These are phyloP conservation scores for Ophonus ardosiacus DNA, from an alignment of 2,888 invertebrate species.

Conservation along the genomic window DNA sequence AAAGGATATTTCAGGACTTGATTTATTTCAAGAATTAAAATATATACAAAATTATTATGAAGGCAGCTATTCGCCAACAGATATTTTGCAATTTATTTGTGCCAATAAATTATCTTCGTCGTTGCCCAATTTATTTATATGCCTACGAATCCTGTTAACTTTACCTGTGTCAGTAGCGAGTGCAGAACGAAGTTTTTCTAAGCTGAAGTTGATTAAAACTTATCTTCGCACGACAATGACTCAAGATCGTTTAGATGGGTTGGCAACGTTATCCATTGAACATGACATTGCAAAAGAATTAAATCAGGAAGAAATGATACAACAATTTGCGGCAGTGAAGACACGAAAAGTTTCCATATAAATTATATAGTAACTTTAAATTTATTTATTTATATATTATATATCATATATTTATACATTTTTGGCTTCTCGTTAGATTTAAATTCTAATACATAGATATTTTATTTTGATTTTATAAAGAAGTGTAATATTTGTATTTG, in stretches of 20 bases:
- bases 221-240: neutral
- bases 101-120: neutral
- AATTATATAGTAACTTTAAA: too few species aligned
- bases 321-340: too few species aligned
- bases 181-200: neutral
- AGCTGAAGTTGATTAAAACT: slow-evolving; percentile 11
- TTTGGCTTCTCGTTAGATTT: too few species aligned
- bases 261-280: neutral
- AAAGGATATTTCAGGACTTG: neutral
- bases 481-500: too few species aligned
- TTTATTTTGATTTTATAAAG: too few species aligned
- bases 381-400: too few species aligned
- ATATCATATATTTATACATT: too few species aligned
- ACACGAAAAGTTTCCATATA: too few species aligned
- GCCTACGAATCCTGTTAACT: slow-evolving; percentile 14
- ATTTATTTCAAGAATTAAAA: slow-evolving; percentile 15
- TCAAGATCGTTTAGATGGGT: neutral
- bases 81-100: slow-evolving; percentile 12
- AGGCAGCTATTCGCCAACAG: neutral
- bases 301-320: neutral
- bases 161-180: slow-evolving; percentile 21
- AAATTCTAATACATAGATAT: too few species aligned
- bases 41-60: slow-evolving; percentile 4
- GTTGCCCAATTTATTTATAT: slow-evolving; percentile 4
- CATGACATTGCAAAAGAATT: neutral